Evolutionary conservation across 1,140 invertebrate species (phyloP).

Genomic region (Cecropterus lyciades): DNA sequence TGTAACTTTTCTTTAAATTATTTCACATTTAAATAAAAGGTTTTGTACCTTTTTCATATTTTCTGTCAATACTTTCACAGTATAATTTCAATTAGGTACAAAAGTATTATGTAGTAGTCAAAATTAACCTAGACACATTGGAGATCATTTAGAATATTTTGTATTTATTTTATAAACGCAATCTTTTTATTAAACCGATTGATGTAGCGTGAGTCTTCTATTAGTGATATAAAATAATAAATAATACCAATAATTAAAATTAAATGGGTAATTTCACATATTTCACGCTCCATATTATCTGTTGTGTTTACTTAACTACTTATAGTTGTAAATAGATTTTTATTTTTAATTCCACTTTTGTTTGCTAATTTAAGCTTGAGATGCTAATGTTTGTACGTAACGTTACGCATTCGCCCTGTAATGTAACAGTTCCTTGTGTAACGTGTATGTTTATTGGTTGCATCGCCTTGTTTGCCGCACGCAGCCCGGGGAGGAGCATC

Average conservation of each 20-base stretch:
- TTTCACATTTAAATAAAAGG: too few species aligned
- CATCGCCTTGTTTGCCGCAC: constrained; percentile 76
- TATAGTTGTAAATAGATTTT: constrained; percentile 21
- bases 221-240: background rate
- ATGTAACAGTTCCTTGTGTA: constrained; percentile 52
- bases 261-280: background rate
- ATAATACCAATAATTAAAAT: background rate
- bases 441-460: constrained; percentile 76
- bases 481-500: constrained; percentile 83
- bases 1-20: too few species aligned
- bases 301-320: background rate
- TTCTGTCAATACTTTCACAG: too few species aligned
- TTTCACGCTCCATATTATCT: background rate
- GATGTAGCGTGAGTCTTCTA: background rate
- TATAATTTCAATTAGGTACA: too few species aligned
- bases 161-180: too few species aligned
- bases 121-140: too few species aligned
- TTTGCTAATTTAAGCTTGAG: constrained; percentile 18
- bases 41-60: too few species aligned
- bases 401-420: constrained; percentile 25
- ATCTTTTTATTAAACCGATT: too few species aligned
- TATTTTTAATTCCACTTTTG: constrained; percentile 12
- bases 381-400: constrained; percentile 6
- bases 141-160: too few species aligned
- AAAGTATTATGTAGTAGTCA: too few species aligned